A percentile compares a stretch with the other conserved stretches of the same genome.
Conservation (phyloP, 37 sponge, comb jelly and placozoan genomes). For the Hexactinellida sp. region DNA sequence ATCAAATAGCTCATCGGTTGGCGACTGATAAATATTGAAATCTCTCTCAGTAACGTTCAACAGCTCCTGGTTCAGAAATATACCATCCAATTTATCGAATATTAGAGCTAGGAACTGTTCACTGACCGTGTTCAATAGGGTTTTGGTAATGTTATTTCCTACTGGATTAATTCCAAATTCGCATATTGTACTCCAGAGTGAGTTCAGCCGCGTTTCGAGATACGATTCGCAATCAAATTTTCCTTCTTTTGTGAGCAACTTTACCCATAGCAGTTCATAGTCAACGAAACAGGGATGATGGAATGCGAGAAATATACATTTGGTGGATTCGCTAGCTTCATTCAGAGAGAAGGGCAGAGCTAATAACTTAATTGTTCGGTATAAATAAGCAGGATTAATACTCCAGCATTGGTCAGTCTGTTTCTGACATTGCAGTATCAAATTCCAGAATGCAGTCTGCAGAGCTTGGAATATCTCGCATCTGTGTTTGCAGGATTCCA, state of each 20-base stretch:
- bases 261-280: background rate
- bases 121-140: background rate
- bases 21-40: slow-evolving; percentile 2
- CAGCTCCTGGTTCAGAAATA: background rate
- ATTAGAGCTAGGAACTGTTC: background rate
- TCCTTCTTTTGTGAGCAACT: background rate
- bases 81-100: background rate
- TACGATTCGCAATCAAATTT: background rate
- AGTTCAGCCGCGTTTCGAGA: background rate
- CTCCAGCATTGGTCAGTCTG: background rate
- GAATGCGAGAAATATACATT: background rate
- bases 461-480: background rate
- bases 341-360: background rate
- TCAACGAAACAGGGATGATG: background rate
- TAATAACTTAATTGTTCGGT: background rate
- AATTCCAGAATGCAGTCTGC: background rate
- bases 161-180: background rate
- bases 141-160: background rate
- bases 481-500: background rate
- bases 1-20: background rate
- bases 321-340: background rate
- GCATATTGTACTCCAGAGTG: background rate
- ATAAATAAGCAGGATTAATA: background rate
- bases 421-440: background rate
- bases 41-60: background rate